A percentile compares a stretch with the other conserved stretches of the same genome.
phyloP scores from a whole-genome alignment of 2,113 vertebrate genomes.

The Speoplatyrhinus poulsoni region DNA sequence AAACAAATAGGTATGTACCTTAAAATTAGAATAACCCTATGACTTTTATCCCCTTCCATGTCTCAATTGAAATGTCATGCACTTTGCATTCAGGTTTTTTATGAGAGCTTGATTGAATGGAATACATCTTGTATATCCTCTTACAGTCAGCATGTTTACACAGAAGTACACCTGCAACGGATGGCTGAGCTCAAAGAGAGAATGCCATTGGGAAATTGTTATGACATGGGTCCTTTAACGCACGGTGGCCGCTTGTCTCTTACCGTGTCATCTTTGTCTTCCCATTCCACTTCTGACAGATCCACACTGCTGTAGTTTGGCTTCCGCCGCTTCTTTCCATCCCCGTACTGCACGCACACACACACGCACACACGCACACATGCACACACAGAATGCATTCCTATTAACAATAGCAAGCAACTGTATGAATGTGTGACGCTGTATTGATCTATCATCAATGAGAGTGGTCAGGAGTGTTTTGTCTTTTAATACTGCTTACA shows the following conservation, averaged over 20 bases:
- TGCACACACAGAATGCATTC: constrained; percentile 11
- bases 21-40: too few relatives aligned
- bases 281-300: constrained; percentile 97
- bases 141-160: too few relatives aligned
- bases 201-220: too few relatives aligned
- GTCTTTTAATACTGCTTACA: neutral
- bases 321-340: constrained; percentile 92
- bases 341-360: constrained; percentile 84
- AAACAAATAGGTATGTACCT: too few relatives aligned
- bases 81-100: too few relatives aligned
- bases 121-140: too few relatives aligned
- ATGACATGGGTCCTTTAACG: neutral
- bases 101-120: too few relatives aligned
- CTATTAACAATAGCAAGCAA: neutral
- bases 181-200: too few relatives aligned
- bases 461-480: neutral
- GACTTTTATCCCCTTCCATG: too few relatives aligned
- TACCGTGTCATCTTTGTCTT: constrained; percentile 94
- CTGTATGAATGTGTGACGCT: neutral
- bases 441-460: neutral
- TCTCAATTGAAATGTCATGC: too few relatives aligned
- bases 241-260: constrained; percentile 41
- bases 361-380: constrained; percentile 9
- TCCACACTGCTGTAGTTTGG: constrained; percentile 97
- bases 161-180: too few relatives aligned